These are phyloP conservation scores for Acipenser ruthenus DNA, from an alignment of 2,797 vertebrate species.

Conservation along the genomic window DNA sequence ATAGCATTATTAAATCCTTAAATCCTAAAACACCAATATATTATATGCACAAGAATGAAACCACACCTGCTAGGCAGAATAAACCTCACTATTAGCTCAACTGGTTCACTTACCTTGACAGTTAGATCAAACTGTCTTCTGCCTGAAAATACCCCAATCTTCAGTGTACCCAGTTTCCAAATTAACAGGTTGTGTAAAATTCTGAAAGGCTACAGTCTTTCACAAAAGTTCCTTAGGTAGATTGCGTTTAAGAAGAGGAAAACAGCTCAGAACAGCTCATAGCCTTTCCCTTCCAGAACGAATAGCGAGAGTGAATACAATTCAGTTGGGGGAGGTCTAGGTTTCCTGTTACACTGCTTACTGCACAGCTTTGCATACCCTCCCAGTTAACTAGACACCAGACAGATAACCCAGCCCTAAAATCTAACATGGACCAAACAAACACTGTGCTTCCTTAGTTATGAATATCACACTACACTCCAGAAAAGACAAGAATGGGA, in stretches of 20 bases:
- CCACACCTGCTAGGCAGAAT: background rate
- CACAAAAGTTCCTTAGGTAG: background rate
- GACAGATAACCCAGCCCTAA: constrained; percentile 13
- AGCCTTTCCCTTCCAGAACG: constrained; percentile 1
- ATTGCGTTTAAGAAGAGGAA: background rate
- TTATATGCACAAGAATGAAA: background rate
- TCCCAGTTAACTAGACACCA: constrained; percentile 19
- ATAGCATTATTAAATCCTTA: background rate
- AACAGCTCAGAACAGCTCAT: background rate
- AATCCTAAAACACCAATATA: too few relatives aligned
- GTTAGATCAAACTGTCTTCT: background rate
- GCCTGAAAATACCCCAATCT: background rate
- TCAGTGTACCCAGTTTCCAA: too few relatives aligned
- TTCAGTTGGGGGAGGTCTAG: constrained; percentile 44
- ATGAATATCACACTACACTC: too few relatives aligned
- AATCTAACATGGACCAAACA: constrained; percentile 1
- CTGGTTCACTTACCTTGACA: background rate
- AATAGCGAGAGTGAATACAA: constrained; percentile 33
- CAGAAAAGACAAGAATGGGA: too few relatives aligned
- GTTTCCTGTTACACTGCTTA: constrained; percentile 65
- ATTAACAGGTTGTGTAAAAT: too few relatives aligned
- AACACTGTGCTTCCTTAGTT: constrained; percentile 9
- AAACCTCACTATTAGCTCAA: background rate
- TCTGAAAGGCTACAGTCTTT: background rate
- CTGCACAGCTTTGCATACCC: constrained; percentile 25